Conservation (phyloP, 2,113 vertebrate genomes). For the Entelurus aequoreus region DNA sequence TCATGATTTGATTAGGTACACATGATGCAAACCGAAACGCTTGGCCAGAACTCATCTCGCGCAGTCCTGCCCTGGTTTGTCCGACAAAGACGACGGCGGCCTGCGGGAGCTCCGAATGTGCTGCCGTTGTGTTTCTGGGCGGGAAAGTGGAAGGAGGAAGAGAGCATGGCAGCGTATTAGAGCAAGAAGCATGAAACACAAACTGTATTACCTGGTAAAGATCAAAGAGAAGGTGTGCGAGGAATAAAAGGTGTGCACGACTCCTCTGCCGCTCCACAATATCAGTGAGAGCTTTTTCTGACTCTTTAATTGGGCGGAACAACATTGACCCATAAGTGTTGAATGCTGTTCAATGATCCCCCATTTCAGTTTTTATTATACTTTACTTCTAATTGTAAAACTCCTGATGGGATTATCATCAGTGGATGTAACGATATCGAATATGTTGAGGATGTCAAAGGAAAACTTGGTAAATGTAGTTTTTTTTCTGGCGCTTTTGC, state of each 20-base stretch:
- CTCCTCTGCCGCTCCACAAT: conserved; percentile 45
- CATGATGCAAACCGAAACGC: conserved; percentile 42
- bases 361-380: too few relatives aligned
- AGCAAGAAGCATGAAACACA: conserved; percentile 40
- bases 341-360: too few relatives aligned
- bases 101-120: conserved; percentile 46
- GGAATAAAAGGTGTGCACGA: conserved; percentile 54
- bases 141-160: conserved; percentile 39
- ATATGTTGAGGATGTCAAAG: too few relatives aligned
- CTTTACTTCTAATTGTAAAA: too few relatives aligned
- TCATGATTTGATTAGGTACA: conserved; percentile 22
- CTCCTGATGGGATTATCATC: too few relatives aligned
- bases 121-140: conserved; percentile 48
- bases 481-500: too few relatives aligned
- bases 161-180: conserved; percentile 36
- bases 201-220: conserved; percentile 60
- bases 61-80: conserved; percentile 32
- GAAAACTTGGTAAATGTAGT: too few relatives aligned
- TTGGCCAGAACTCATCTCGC: conserved; percentile 31
- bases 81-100: conserved; percentile 52
- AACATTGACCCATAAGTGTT: conserved; percentile 39
- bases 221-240: conserved; percentile 58
- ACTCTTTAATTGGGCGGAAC: conserved; percentile 51
- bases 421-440: too few relatives aligned
- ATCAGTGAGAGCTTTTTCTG: conserved; percentile 47